Evolutionary conservation across 2,888 invertebrate genomes (phyloP), one percentile per base, ranked within the genome.

Genomic region (Gnatocerus cornutus): DNA sequence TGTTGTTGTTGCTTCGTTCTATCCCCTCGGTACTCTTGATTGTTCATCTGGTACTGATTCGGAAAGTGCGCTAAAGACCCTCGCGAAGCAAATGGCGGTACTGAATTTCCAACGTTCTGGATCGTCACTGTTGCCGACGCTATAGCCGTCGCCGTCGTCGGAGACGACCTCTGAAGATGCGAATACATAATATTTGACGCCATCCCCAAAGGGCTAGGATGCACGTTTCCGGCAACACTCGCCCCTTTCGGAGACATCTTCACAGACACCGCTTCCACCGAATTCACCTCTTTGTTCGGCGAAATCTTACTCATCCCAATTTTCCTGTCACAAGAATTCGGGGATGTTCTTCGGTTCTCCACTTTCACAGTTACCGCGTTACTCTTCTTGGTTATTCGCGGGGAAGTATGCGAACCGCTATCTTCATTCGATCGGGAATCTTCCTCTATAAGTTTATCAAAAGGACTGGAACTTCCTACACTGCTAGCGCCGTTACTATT

Each of bases 361-460:
- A 72, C 87, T 85, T 87, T 89, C 0, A 87, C 84, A 68, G 86
- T 84, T 52, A 77, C 77, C 77, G 43, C 6, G 33, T 85, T 85
- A 85, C 85, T 88, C 72, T 87, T 88, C 81, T 84, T 88, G 73
- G 83, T 83, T 81, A 86, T 87, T 81, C 82, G 88, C 75, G 83
- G 89, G 77, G 85, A 88, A 55, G 87, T 84, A 14, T 89, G 87
- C 13, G 89, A 85, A n/a, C 87, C 84, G 73, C 89, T 87, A 0
- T 90, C 89, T 71, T 92, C 91, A 76, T 91, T 91, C 16, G 91
- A 92, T 72, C 91, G 86, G 3, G 92, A 93, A 81, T 93, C 93
- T 69, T 92, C 92, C 83, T 92, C 93, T 73, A 89, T 87, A 80
- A 92, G 87, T 81, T 92, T 93, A 78, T 93, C 93, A 75, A 92